Conservation (phyloP, 2,797 vertebrate genomes). For the Urosaurus nigricauda region DNA sequence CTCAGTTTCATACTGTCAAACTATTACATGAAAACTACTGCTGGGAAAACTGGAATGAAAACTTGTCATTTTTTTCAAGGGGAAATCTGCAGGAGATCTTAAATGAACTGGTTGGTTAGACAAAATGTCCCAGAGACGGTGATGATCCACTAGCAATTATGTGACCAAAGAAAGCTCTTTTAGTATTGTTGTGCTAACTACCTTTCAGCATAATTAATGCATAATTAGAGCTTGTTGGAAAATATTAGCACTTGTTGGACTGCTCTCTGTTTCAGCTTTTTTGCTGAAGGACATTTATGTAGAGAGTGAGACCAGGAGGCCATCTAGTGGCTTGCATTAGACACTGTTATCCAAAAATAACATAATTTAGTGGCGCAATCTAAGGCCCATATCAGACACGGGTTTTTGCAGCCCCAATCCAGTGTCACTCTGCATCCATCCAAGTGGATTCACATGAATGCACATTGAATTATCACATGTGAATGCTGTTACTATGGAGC, state of each 20-base stretch:
- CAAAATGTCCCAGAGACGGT: slow-evolving; percentile 16
- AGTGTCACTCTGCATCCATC: no score
- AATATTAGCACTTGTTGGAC: background rate
- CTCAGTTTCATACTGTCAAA: background rate
- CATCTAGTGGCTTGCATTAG: slow-evolving; percentile 36
- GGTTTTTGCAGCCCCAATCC: no score
- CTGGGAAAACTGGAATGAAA: background rate
- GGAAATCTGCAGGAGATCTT: background rate
- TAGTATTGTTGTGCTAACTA: background rate
- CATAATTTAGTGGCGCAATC: no score
- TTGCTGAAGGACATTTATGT: background rate
- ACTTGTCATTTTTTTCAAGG: background rate
- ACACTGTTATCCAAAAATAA: background rate
- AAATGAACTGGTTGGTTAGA: slow-evolving; percentile 14
- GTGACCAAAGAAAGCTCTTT: slow-evolving; percentile 25
- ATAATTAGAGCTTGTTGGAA: background rate
- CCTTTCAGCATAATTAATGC: background rate
- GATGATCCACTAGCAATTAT: slow-evolving; percentile 3
- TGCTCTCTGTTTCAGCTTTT: background rate
- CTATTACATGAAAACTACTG: background rate
- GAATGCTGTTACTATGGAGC: no score
- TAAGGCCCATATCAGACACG: no score
- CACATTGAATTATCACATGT: no score
- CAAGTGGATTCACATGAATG: no score
- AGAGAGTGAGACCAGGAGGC: slow-evolving; percentile 11